A percentile compares a stretch with the other conserved stretches of the same genome.
Evolutionary conservation across 2,113 vertebrate genomes (phyloP).

Genomic region (Poecile atricapillus): DNA sequence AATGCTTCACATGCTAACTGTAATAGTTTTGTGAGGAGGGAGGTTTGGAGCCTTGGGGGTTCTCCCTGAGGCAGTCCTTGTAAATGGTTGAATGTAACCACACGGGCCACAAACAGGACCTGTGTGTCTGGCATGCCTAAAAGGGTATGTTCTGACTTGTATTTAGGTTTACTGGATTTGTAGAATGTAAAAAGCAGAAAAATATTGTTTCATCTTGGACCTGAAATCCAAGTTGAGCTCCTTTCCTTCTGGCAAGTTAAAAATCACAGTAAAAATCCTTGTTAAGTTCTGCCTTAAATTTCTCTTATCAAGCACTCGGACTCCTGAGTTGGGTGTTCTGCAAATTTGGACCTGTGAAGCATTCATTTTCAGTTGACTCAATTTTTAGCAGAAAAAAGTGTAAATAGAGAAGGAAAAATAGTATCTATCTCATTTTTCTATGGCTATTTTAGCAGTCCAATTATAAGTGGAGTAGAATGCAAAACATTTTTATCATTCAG

Average conservation of each 20-base stretch:
- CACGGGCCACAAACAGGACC: background rate
- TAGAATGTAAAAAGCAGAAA: background rate
- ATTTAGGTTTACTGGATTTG: background rate
- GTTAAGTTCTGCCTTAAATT: background rate
- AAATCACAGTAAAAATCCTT: background rate
- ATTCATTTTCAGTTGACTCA: background rate
- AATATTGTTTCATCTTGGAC: background rate
- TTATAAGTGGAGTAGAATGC: background rate
- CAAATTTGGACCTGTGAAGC: background rate
- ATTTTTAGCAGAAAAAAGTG: background rate
- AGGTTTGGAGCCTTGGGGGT: background rate
- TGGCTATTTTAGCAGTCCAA: background rate
- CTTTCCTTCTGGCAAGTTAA: background rate
- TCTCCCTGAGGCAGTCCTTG: background rate
- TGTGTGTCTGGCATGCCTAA: background rate
- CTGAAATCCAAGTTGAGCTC: background rate
- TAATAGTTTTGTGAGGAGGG: background rate
- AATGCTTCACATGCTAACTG: background rate
- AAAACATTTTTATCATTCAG: background rate
- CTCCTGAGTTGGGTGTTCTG: background rate
- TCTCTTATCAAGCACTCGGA: rapidly evolving
- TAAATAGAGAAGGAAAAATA: background rate
- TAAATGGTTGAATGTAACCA: background rate
- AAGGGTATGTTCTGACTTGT: background rate
- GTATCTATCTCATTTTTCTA: background rate